Evolutionary conservation across 2,113 vertebrate genomes (phyloP).

Genomic region (Eurypyga helias): DNA sequence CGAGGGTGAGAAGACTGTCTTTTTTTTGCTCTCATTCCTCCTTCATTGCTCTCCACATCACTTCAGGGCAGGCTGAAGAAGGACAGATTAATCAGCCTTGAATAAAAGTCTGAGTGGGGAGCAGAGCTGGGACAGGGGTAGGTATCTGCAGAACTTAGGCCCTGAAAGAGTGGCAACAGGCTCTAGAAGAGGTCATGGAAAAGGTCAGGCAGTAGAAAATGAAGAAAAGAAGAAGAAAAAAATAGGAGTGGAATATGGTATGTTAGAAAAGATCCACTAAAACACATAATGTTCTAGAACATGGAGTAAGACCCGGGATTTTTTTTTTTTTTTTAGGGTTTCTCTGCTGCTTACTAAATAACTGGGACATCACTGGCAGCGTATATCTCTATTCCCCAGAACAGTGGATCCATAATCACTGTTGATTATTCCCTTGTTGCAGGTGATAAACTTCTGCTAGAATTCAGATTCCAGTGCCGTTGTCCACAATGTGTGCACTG

Average conservation of each 20-base stretch:
- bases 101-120: not conserved
- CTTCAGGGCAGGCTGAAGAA: not conserved
- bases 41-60: not conserved
- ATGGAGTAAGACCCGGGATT: not conserved
- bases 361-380: fast-evolving
- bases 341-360: not conserved
- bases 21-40: not conserved
- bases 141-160: not conserved
- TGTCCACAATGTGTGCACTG: not conserved
- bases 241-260: not conserved
- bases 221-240: not conserved
- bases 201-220: not conserved
- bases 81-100: not conserved
- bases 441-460: not conserved
- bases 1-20: not conserved
- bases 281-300: not conserved
- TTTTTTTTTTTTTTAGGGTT: not conserved
- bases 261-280: not conserved
- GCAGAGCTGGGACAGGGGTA: not conserved
- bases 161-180: not conserved
- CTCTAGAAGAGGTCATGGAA: not conserved
- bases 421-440: not conserved
- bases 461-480: not conserved
- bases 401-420: not conserved
- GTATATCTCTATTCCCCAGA: not conserved